Evolutionary conservation across 2,888 invertebrate species (phyloP).

Genomic region (Didymodactylos carnosus): DNA sequence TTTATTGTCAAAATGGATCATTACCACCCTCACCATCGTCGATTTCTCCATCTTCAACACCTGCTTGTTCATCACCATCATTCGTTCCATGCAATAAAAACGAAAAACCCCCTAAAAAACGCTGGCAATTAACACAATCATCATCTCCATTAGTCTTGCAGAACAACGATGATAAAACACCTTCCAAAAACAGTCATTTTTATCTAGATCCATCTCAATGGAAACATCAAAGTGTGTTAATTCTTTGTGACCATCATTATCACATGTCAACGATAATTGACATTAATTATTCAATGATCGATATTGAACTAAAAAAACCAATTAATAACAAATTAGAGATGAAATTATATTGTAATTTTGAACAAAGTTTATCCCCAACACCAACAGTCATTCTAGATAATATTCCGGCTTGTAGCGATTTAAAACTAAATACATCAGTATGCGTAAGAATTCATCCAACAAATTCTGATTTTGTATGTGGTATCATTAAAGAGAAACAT

Average conservation of each 20-base stretch:
- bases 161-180: too few relatives aligned
- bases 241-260: not conserved
- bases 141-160: too few relatives aligned
- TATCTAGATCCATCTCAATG: not conserved
- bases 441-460: not conserved
- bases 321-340: not conserved
- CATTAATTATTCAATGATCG: not conserved
- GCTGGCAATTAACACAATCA: not conserved
- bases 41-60: too few relatives aligned
- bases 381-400: not conserved
- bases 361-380: too few relatives aligned
- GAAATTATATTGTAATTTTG: too few relatives aligned
- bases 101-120: not conserved
- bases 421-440: not conserved
- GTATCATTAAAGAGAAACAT: not conserved
- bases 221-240: not conserved
- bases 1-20: too few relatives aligned
- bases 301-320: not conserved
- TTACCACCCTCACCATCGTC: too few relatives aligned
- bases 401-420: not conserved
- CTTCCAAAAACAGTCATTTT: not conserved
- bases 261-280: not conserved
- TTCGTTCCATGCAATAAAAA: too few relatives aligned
- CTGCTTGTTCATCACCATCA: too few relatives aligned
- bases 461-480: not conserved